These are phyloP conservation scores for Enteromius argenteus DNA, from an alignment of 2,797 vertebrate species.

Conservation along the genomic window DNA sequence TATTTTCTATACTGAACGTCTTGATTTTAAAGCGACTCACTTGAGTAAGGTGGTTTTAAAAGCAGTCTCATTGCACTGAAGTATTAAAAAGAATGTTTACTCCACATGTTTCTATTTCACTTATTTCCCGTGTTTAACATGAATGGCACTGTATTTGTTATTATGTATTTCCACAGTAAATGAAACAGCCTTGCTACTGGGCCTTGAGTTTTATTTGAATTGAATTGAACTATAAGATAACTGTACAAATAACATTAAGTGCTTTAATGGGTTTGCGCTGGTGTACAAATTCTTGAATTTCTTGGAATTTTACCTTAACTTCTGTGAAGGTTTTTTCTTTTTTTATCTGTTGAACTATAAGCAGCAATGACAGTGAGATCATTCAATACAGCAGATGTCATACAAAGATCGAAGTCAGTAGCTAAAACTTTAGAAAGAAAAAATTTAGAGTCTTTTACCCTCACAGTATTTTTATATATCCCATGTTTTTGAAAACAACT, in stretches of 20 bases:
- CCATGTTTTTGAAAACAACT: not conserved
- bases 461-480: not conserved
- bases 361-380: not conserved
- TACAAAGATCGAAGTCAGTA: not conserved
- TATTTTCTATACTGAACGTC: not conserved
- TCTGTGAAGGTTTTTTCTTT: not conserved
- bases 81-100: not conserved
- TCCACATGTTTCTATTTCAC: not conserved
- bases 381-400: not conserved
- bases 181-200: not conserved
- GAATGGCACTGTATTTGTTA: not conserved
- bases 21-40: not conserved
- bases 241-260: not conserved
- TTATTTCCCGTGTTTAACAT: not conserved
- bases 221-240: not conserved
- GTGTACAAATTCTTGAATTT: not conserved
- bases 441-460: not conserved
- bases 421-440: not conserved
- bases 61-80: not conserved
- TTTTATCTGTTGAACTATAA: not conserved
- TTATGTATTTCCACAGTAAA: not conserved
- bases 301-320: not conserved
- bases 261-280: not conserved
- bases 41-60: not conserved
- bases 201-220: not conserved